Evolutionary conservation across 2,113 vertebrate species (phyloP), one percentile per base, ranked within the genome.

Genomic region (Colaptes auratus): DNA sequence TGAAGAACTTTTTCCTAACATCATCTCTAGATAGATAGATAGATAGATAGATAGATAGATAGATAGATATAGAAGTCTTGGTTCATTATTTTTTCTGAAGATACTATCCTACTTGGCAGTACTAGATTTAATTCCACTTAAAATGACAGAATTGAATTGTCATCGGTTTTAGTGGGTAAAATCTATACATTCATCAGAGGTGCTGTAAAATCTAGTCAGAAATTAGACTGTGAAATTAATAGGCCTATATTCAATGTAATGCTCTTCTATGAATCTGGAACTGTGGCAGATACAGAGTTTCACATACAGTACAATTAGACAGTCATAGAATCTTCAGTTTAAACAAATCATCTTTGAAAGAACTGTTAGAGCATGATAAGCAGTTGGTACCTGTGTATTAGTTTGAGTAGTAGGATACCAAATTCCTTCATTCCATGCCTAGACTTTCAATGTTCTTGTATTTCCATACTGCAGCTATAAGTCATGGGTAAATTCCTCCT

Each of bases 171-270:
- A 96, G 96, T 94, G 90, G 77, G 87, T 94, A 83, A 95, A 96
- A 95, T 95, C 96, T 94, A 95, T 67, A 86, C 44, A 66, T 77
- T 93, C 30, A 1, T 97, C 96, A 96, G 97, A 96, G 93, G 79
- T 88, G 89, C 80, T 92, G 73, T 97, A 97, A 97, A 96, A 97
- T 83, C 92, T 97, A 97, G 97, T 97, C 96, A 97, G 96, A 96
- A 97, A 96, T 97, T 95, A 97, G 89, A 71, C 91, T 93, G 96
- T 97, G 97, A 97, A 98, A 97, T 97, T 98, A 97, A 97, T 97
- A 97, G 90, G 74, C 76, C 86, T 95, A 81, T 96, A 96, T 96
- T 94, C 90, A 78, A 27, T 78, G 75, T 61, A 92, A 88, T 89
- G 42, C 61, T 80, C 33, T 78, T 95, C 90, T 93, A 93, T 73